These are phyloP conservation scores for Scelioninae gen. 1 DNA, from an alignment of 2,888 invertebrate species.

Conservation along the genomic window DNA sequence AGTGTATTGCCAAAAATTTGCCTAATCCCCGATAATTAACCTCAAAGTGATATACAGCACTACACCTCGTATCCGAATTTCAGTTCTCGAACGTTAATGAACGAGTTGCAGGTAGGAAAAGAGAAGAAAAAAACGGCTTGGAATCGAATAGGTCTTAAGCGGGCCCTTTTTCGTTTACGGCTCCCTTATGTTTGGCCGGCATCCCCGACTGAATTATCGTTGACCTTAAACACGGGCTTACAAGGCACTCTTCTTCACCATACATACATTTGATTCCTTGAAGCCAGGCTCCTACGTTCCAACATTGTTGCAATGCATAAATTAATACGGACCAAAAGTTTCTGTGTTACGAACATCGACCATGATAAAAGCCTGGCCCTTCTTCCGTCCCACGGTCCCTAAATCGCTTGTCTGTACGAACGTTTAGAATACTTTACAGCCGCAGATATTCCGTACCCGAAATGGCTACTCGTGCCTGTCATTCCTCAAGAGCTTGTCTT, in stretches of 20 bases:
- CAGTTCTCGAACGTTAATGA: conserved; percentile 37
- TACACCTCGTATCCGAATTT: background rate
- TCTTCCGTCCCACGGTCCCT: conserved; percentile 55
- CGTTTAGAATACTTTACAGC: conserved; percentile 73
- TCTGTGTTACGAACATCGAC: conserved; percentile 77
- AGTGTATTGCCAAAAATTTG: conserved; percentile 19
- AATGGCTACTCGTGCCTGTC: conserved; percentile 11
- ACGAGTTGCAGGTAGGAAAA: conserved; percentile 40
- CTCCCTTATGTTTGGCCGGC: conserved; percentile 76
- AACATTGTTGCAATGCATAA: conserved; percentile 81
- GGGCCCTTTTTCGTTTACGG: conserved; percentile 74
- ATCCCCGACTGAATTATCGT: conserved; percentile 81
- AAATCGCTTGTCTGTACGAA: conserved; percentile 68
- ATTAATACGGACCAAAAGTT: conserved; percentile 80
- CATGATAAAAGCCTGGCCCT: conserved; percentile 71
- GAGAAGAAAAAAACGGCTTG: conserved; percentile 70
- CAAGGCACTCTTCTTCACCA: conserved; percentile 76
- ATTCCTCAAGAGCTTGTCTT: conserved; percentile 6
- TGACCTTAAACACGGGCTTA: conserved; percentile 81
- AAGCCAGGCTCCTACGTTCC: conserved; percentile 73
- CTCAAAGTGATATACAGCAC: conserved; percentile 4
- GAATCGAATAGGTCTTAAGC: conserved; percentile 77
- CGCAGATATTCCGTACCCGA: conserved; percentile 53
- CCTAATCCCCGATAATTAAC: conserved; percentile 48
- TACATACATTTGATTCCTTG: conserved; percentile 65